These are phyloP conservation scores for Hipposideros larvatus DNA, from an alignment of 2,797 vertebrate species.

Conservation along the genomic window DNA sequence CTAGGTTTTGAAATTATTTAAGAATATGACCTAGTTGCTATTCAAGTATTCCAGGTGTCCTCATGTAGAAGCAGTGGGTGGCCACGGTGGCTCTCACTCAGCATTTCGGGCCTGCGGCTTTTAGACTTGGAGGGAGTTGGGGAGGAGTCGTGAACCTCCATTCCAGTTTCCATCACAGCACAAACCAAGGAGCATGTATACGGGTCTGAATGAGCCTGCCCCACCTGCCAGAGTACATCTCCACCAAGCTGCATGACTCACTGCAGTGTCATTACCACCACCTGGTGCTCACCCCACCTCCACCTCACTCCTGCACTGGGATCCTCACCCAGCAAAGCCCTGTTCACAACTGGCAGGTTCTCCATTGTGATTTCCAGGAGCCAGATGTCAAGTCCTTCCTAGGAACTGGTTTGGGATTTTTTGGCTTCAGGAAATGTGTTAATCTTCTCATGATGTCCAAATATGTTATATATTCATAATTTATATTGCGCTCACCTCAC, in stretches of 20 bases:
- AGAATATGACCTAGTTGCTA: not conserved
- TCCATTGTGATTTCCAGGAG: not conserved
- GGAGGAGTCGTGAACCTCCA: fast-evolving
- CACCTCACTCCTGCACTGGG: not conserved
- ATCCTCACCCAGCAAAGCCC: not conserved
- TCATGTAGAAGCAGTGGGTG: not conserved
- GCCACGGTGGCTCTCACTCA: fast-evolving
- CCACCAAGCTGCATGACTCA: not conserved
- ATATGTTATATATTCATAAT: not conserved
- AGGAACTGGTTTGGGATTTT: not conserved
- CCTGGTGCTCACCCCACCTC: not conserved
- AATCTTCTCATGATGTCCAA: not conserved
- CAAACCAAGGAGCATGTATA: too few species aligned
- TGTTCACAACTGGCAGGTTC: not conserved
- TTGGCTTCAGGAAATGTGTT: not conserved
- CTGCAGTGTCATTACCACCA: not conserved
- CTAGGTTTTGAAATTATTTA: not conserved
- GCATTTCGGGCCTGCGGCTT: too few species aligned
- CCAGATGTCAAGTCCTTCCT: not conserved
- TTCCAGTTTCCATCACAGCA: not conserved
- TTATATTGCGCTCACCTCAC: not conserved
- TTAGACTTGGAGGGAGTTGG: not conserved
- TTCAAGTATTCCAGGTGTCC: not conserved
- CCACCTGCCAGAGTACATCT: not conserved
- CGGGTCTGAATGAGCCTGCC: not conserved